phyloP scores from a whole-genome alignment of 2,113 vertebrate genomes.

The Hyla sarda region DNA sequence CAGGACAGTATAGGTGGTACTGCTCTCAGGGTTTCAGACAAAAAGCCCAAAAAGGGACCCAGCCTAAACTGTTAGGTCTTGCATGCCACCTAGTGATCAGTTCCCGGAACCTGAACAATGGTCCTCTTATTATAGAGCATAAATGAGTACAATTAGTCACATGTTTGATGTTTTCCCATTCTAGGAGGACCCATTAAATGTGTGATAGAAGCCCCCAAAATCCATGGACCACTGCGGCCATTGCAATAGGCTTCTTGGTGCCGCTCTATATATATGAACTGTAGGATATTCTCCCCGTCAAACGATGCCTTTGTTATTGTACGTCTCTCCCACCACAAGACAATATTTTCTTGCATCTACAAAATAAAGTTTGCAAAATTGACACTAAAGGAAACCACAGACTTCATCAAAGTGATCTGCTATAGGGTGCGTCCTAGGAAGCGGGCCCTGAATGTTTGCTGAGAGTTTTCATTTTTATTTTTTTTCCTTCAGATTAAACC shows the following conservation, averaged over 20 bases:
- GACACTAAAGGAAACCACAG: slow-evolving; percentile 34
- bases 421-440: slow-evolving; percentile 46
- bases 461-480: not conserved
- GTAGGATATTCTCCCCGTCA: not conserved
- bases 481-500: slow-evolving; percentile 15
- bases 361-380: slow-evolving; percentile 35
- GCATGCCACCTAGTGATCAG: no score
- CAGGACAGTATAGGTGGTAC: no score
- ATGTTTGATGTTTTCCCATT: no score
- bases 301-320: not conserved
- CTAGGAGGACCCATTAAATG: no score
- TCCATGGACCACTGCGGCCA: not conserved
- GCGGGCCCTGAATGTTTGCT: not conserved
- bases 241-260: not conserved
- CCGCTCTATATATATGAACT: slow-evolving; percentile 40
- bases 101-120: no score
- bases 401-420: slow-evolving; percentile 21
- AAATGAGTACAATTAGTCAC: no score
- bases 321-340: not conserved
- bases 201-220: no score
- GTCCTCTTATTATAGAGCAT: no score
- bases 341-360: slow-evolving; percentile 9
- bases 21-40: no score
- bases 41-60: no score
- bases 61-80: no score